These are phyloP conservation scores for Acanthopagrus latus DNA, from an alignment of 2,797 vertebrate species.

Conservation along the genomic window DNA sequence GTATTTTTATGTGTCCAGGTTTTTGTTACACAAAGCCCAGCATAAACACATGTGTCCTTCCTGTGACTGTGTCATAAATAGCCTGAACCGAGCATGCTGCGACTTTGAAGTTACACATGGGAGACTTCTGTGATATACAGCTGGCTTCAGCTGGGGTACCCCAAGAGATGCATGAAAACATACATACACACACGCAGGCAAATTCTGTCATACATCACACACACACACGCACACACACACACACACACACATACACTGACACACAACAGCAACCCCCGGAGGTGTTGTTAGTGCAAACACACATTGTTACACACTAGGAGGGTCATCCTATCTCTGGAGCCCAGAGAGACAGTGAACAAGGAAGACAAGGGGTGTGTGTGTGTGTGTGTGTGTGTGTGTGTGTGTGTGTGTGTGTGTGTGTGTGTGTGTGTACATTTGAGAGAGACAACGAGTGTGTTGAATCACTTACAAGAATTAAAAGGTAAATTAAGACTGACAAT, in stretches of 20 bases:
- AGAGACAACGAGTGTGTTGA: neutral
- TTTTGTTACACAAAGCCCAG: conserved; percentile 73
- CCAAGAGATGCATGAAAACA: conserved; percentile 80
- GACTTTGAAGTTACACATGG: conserved; percentile 83
- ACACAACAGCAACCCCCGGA: conserved; percentile 63
- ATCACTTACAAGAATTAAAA: conserved; percentile 33
- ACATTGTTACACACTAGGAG: conserved; percentile 67
- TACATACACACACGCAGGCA: conserved; percentile 45
- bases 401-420: neutral
- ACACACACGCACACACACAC: conserved; percentile 50
- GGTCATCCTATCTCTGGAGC: conserved; percentile 63
- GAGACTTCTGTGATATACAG: conserved; percentile 80
- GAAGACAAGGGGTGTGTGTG: conserved; percentile 23
- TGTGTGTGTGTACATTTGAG: neutral
- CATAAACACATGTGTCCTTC: conserved; percentile 80
- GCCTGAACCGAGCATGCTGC: conserved; percentile 68
- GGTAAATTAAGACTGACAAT: conserved; percentile 15
- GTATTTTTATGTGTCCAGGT: conserved; percentile 71
- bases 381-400: conserved; percentile 5
- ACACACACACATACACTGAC: conserved; percentile 41
- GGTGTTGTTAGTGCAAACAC: conserved; percentile 72
- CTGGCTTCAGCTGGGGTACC: conserved; percentile 75
- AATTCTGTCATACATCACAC: conserved; percentile 61
- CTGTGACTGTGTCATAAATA: conserved; percentile 84
- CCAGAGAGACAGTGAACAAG: conserved; percentile 41